Evolutionary conservation across 2,888 invertebrate genomes (phyloP).

Genomic region (Tineola bisselliella): DNA sequence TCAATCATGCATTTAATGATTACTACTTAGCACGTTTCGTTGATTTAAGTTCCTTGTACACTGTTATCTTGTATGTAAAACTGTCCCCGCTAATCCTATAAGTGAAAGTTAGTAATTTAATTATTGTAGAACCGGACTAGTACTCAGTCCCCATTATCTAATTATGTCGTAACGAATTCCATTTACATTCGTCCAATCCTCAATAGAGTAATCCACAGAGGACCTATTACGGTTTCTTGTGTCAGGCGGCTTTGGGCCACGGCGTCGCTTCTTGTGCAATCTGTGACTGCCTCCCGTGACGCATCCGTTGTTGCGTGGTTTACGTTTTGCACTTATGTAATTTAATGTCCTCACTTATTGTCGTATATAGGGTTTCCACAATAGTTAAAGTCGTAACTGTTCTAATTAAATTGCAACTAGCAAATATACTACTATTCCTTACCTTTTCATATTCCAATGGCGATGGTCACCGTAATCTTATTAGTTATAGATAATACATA

Average conservation of each 20-base stretch:
- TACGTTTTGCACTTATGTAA: background rate
- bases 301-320: constrained; percentile 21
- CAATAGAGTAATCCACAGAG: constrained; percentile 30
- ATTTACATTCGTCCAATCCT: constrained; percentile 28
- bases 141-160: constrained; percentile 34
- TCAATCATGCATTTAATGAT: constrained; percentile 59
- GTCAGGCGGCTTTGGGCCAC: constrained; percentile 24
- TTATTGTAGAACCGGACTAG: constrained; percentile 5
- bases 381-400: too few species aligned
- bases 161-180: constrained; percentile 41
- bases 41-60: constrained; percentile 4
- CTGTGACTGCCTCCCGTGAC: constrained; percentile 32
- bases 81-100: background rate
- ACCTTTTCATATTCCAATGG: too few species aligned
- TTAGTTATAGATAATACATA: too few species aligned
- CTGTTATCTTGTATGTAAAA: background rate
- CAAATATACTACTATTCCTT: too few species aligned
- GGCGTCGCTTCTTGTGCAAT: constrained; percentile 31
- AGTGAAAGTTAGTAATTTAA: background rate
- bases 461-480: too few species aligned
- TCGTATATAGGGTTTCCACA: too few species aligned
- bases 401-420: too few species aligned
- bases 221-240: constrained; percentile 34
- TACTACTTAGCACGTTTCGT: constrained; percentile 15
- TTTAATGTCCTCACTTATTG: background rate